Conservation (phyloP, 53 echinoderm and acorn worm species). For the Patiria pectinifera region DNA sequence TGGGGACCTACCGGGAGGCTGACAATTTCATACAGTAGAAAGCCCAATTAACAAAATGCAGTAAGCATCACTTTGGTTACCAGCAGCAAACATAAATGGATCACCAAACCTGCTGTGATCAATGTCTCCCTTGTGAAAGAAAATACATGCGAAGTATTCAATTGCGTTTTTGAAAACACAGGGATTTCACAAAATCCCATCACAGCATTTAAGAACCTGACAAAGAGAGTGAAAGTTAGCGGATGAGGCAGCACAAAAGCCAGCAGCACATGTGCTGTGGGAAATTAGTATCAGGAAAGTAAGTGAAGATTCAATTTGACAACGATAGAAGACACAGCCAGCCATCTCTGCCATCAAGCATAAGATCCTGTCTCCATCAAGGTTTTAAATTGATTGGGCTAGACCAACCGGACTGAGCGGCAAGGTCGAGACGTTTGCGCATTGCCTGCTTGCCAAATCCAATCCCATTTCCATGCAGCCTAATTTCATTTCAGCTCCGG, state of each 20-base stretch:
- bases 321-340: background rate
- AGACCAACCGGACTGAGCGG: conserved; percentile 13
- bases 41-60: no score
- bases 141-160: no score
- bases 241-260: background rate
- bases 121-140: no score
- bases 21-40: no score
- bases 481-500: conserved; percentile 54
- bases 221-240: conserved; percentile 2
- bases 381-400: conserved; percentile 55
- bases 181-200: background rate
- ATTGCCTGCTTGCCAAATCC: conserved; percentile 19
- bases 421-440: conserved; percentile 30
- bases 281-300: conserved; percentile 19
- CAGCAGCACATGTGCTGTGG: background rate
- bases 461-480: conserved; percentile 47
- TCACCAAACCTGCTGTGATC: no score
- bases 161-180: background rate
- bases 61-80: no score
- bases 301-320: conserved; percentile 26
- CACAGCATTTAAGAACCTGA: background rate
- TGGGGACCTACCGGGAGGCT: no score
- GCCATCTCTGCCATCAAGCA: conserved; percentile 40
- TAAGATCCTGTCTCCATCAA: conserved; percentile 39
- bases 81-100: no score